Percentiles rank a stretch among this genome's conserved stretches.
Evolutionary conservation across 2,797 vertebrate genomes (phyloP).

Genomic region (Syngnathus acus): DNA sequence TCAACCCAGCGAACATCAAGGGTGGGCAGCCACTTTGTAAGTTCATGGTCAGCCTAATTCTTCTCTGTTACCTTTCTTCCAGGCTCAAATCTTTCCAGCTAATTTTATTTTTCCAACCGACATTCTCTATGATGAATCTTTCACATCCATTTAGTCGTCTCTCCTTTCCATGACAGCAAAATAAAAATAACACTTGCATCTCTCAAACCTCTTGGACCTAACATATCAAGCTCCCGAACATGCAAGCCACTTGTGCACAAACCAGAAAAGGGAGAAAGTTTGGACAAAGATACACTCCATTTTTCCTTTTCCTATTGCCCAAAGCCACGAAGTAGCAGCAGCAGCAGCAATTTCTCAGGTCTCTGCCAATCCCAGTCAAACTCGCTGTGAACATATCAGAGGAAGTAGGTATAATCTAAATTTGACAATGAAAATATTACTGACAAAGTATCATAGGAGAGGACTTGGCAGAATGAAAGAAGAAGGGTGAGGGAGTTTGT

Average conservation of each 20-base stretch:
- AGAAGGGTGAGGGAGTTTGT: constrained; percentile 27
- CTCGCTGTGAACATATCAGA: constrained; percentile 18
- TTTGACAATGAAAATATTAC: constrained; percentile 30
- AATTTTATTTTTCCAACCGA: constrained; percentile 15
- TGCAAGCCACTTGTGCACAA: constrained; percentile 62
- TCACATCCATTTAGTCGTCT: constrained; percentile 16
- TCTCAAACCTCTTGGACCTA: constrained; percentile 22
- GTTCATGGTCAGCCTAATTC: constrained; percentile 23
- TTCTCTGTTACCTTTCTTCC: constrained; percentile 5
- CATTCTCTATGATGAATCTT: constrained; percentile 38
- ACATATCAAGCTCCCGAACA: constrained; percentile 12
- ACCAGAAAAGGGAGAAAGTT: constrained; percentile 20
- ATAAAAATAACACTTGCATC: constrained; percentile 12
- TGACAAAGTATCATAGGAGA: constrained; percentile 41
- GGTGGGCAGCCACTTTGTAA: constrained; percentile 29
- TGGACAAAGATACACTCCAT: not conserved
- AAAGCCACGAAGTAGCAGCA: constrained; percentile 20
- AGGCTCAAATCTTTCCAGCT: not conserved
- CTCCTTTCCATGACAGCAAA: constrained; percentile 8
- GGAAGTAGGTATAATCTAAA: constrained; percentile 32
- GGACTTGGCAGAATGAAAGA: constrained; percentile 31
- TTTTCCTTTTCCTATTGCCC: constrained; percentile 20
- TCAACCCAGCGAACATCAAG: constrained; percentile 24
- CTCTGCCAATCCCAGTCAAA: constrained; percentile 7
- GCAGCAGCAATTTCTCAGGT: constrained; percentile 18